Evolutionary conservation across 2,113 vertebrate species (phyloP).

Genomic region (Chloebia gouldiae): DNA sequence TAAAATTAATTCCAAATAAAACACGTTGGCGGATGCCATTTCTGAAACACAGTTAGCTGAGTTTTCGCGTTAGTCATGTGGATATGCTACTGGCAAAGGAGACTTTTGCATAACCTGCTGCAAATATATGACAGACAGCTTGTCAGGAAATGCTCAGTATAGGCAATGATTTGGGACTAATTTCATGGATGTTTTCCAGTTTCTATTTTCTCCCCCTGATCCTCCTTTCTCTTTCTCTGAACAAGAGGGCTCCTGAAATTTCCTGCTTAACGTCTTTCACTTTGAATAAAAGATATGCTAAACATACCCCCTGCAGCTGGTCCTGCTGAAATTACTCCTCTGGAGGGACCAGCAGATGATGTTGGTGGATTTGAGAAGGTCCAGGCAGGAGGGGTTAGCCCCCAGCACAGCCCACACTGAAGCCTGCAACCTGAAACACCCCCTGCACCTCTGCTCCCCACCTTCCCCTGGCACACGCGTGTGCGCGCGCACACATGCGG

Average conservation of each 20-base stretch:
- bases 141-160: conserved; percentile 73
- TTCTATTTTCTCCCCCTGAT: conserved; percentile 66
- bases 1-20: conserved; percentile 29
- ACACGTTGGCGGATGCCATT: not conserved
- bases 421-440: conserved; percentile 84
- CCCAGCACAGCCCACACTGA: conserved; percentile 85
- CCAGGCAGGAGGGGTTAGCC: conserved; percentile 81
- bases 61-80: not conserved
- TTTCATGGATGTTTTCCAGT: conserved; percentile 85
- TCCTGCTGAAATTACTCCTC: conserved; percentile 84
- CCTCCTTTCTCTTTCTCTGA: conserved; percentile 73
- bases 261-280: conserved; percentile 94
- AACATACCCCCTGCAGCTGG: conserved; percentile 89
- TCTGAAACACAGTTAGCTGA: not conserved
- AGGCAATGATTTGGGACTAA: conserved; percentile 77
- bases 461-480: not conserved
- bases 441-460: conserved; percentile 4
- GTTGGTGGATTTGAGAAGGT: conserved; percentile 84
- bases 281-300: conserved; percentile 90
- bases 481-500: not conserved
- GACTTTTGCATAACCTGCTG: conserved; percentile 53
- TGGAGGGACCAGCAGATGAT: conserved; percentile 78
- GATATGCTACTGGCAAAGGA: conserved; percentile 12
- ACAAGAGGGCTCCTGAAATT: conserved; percentile 87
- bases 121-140: conserved; percentile 70